Percentiles rank a stretch among this genome's conserved stretches.
Evolutionary conservation across 2,797 vertebrate species (phyloP).

Genomic region (Todus mexicanus): DNA sequence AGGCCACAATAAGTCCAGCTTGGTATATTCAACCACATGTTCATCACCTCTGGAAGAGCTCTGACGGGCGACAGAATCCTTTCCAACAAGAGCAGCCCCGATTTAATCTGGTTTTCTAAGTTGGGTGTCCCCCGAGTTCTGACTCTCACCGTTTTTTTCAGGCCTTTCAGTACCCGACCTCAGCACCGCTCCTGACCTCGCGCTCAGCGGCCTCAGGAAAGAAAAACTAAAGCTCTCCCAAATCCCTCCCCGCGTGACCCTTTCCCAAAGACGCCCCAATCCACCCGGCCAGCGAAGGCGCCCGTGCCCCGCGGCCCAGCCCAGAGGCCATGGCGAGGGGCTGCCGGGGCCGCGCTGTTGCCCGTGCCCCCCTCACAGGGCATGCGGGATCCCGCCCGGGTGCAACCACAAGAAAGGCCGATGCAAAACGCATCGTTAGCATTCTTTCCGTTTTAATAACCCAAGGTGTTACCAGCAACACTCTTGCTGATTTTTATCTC

Average conservation of each 20-base stretch:
- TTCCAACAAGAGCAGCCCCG: neutral
- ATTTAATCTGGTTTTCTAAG: fast-evolving
- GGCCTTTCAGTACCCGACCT: neutral
- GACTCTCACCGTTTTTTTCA: neutral
- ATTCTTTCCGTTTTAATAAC: slow-evolving; percentile 63
- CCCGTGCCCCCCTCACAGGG: neutral
- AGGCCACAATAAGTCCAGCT: neutral
- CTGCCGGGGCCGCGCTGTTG: fast-evolving
- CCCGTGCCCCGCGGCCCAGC: neutral
- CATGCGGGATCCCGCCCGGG: neutral
- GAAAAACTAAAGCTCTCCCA: neutral
- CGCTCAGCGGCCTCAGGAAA: neutral
- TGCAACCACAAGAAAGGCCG: slow-evolving; percentile 36
- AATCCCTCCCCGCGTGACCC: fast-evolving
- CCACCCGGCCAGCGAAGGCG: fast-evolving
- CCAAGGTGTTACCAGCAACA: slow-evolving; percentile 67
- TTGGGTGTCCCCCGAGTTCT: neutral
- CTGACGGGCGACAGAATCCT: neutral
- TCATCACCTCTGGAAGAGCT: neutral
- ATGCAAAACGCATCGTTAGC: slow-evolving; percentile 50
- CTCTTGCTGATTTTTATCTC: slow-evolving; percentile 57
- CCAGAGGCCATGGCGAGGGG: neutral
- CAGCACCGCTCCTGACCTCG: fast-evolving
- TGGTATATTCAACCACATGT: neutral
- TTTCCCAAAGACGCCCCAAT: neutral